Evolutionary conservation across 37 sponge, comb jelly and placozoan species (phyloP).

Genomic region (Halisarca cf. caerulea): DNA sequence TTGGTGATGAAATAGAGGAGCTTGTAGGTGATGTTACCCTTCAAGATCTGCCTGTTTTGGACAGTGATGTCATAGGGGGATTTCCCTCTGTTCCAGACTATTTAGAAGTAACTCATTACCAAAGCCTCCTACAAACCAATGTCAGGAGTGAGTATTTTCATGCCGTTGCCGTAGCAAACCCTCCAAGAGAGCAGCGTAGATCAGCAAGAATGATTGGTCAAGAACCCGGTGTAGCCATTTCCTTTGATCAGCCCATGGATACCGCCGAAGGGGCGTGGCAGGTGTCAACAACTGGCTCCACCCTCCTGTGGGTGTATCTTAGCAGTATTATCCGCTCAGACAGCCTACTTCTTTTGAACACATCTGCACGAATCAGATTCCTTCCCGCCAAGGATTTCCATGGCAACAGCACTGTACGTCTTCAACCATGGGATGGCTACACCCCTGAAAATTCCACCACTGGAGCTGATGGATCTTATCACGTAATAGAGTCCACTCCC

Average conservation of each 20-base stretch:
- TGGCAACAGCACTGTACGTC: constrained; percentile 45
- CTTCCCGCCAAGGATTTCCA: constrained; percentile 56
- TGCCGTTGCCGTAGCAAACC: constrained; percentile 38
- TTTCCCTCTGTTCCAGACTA: constrained; percentile 24
- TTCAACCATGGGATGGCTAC: constrained; percentile 79
- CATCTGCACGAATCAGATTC: constrained; percentile 59
- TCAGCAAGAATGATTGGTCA: constrained; percentile 33
- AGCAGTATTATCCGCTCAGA: neutral
- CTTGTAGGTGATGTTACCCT: constrained; percentile 31
- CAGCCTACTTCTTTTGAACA: constrained; percentile 45
- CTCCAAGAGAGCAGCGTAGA: constrained; percentile 12
- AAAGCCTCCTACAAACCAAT: constrained; percentile 31
- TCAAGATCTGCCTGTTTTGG: constrained; percentile 32
- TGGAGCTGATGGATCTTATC: neutral
- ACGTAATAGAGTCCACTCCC: neutral
- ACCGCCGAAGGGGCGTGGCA: constrained; percentile 64
- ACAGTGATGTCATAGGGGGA: constrained; percentile 34
- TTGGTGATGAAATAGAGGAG: constrained; percentile 45
- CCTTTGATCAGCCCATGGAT: constrained; percentile 14
- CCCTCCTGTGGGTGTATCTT: constrained; percentile 39
- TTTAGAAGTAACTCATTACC: neutral
- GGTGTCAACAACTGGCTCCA: constrained; percentile 55
- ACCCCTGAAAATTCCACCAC: constrained; percentile 27
- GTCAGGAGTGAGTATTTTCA: constrained; percentile 34
- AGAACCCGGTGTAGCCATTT: constrained; percentile 58